Evolutionary conservation across 2,797 vertebrate genomes (phyloP), one percentile per base, ranked within the genome.

Genomic region (Margarornis squamiger): DNA sequence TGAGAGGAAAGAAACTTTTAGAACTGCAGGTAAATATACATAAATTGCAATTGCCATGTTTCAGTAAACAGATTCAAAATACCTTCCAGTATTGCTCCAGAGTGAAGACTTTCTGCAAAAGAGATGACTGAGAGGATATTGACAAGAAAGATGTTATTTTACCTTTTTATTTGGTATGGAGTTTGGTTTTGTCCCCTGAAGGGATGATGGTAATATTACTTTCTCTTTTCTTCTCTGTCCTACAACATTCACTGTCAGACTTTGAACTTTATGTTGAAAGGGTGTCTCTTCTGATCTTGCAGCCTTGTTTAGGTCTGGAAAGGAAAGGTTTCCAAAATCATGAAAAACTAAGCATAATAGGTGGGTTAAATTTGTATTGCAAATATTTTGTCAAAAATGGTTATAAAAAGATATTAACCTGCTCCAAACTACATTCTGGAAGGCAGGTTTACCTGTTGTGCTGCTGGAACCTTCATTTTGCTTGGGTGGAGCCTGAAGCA

Each of bases 161-260:
- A 99, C 99, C 98, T 98, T 98, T 71, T 96, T 52, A 34, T 98
- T 98, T 45, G 98, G 98, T 21, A 97, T 73, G 30, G 96, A 97
- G 68, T 63, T 90, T 66, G 98, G 97, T 89, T 98, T 98, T 78
- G 95, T 95, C 49, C 96, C 19, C 57, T 97, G 97, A 96, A 99
- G 92, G 26, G 96, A 98, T 39, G 83, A 26, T 0, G 99, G 99
- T 7, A 99, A 94, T 89, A 82, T 96, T 91, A 99, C 98, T 96
- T 97, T 98, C 57, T 96, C 96, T 96, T 97, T 98, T 75, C 98
- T 97, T 39, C 96, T 97, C 48, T 97, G 97, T 91, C 98, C 98
- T 14, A 96, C 96, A 76, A 96, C 98, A 87, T 99, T 98, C 74
- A 98, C 68, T n/a, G 97, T 91, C 92, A 98, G 77, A 57, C 88